These are phyloP conservation scores for Xestia ashworthii DNA, from an alignment of 2,888 invertebrate species.

Conservation along the genomic window DNA sequence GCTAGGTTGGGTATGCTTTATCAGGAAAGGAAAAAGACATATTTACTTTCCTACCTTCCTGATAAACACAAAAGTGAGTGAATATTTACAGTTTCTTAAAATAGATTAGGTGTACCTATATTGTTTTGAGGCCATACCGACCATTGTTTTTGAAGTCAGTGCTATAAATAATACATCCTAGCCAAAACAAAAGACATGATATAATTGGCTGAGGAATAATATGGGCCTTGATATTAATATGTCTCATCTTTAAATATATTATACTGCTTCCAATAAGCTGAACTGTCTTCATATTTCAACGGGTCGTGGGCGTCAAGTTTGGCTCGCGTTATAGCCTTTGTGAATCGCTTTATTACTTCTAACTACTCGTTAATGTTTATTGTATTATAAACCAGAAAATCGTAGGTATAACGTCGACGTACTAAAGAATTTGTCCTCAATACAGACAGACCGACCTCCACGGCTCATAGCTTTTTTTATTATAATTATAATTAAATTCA, in stretches of 20 bases:
- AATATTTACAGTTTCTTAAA: background rate
- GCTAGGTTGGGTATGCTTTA: no score
- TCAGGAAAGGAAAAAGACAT: background rate
- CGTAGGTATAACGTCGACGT: slow-evolving; percentile 64
- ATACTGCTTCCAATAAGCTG: slow-evolving; percentile 54
- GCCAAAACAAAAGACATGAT: slow-evolving; percentile 44
- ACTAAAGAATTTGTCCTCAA: slow-evolving; percentile 68
- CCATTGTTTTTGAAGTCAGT: slow-evolving; percentile 3
- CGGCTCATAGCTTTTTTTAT: slow-evolving; percentile 63
- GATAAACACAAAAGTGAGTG: background rate
- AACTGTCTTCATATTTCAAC: slow-evolving; percentile 72
- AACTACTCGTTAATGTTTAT: slow-evolving; percentile 72
- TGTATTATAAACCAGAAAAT: slow-evolving; percentile 72
- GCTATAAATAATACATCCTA: slow-evolving; percentile 44
- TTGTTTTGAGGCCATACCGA: background rate
- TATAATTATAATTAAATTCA: slow-evolving; percentile 70
- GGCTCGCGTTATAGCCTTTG: slow-evolving; percentile 77
- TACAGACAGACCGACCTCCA: slow-evolving; percentile 64
- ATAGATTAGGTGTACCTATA: background rate
- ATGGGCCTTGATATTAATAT: slow-evolving; percentile 50
- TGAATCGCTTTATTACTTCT: slow-evolving; percentile 77
- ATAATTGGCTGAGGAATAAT: slow-evolving; percentile 46
- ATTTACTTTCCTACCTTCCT: background rate
- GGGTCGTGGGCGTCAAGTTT: slow-evolving; percentile 76
- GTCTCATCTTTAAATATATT: slow-evolving; percentile 64